Evolutionary conservation across 2,888 invertebrate genomes (phyloP), one percentile per base, ranked within the genome.

Genomic region (Aphodius granarius): DNA sequence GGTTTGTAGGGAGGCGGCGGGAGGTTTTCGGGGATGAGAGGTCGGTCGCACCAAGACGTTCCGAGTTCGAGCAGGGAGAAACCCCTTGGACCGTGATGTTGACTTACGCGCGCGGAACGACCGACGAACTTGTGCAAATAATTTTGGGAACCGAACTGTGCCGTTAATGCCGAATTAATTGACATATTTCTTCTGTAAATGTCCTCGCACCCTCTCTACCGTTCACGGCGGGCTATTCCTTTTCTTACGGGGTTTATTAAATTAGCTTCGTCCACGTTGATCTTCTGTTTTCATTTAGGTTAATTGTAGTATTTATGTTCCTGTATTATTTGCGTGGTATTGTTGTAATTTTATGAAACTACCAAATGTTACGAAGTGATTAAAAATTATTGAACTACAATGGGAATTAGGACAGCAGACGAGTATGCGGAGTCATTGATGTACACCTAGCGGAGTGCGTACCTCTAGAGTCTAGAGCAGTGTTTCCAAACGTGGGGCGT

Each of bases 1-100:
- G 43, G 76, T 72, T 20, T 66, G 66, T 63, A 70, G 66, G 65
- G 72, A 63, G 72, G 70, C 6, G 63, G 18, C 64, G 66, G 74
- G 72, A 72, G 64, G 72, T 66, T 63, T 20, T 19, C 18, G 18
- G 62, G 17, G 66, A 72, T 71, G 43, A 18, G 65, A 66, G 19
- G 20, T 20, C 68, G 68, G 20, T 20, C 22, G 2, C 68, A 68
- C 21, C 68, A 68, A 68, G 68, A 68, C 68, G 65, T 19, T 16
- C 16, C 65, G 17, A 19, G 19, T 19, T 20, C 68, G 21, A 22
- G 21, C 68, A 68, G 21, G n/a, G 68, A 9, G 21, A 19, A n/a
- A 20, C 21, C 68, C 68, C 21, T 68, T 68, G 68, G 68, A 68
- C 68, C 68, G 68, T 68, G 68, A 68, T 68, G 68, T 68, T 68